phyloP scores from a whole-genome alignment of 1,140 invertebrate genomes.

The Reticulitermes speratus region DNA sequence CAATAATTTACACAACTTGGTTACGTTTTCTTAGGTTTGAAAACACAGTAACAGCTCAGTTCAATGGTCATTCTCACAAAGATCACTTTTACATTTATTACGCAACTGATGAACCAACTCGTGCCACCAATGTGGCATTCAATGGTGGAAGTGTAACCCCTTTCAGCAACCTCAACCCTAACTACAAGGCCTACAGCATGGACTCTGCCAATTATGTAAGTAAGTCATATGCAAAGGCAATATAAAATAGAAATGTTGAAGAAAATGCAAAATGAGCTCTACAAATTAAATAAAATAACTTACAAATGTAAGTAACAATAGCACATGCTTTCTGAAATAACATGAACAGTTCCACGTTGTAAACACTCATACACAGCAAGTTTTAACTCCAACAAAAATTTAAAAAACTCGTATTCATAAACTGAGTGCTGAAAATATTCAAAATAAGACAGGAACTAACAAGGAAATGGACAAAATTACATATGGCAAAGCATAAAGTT shows the following conservation, averaged over 20 bases:
- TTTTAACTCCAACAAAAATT: no score
- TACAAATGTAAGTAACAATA: no score
- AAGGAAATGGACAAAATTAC: no score
- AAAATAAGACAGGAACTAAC: no score
- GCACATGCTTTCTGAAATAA: no score
- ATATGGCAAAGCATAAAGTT: no score
- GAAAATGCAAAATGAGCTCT: not conserved
- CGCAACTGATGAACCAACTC: conserved; percentile 47
- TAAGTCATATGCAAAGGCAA: conserved; percentile 32
- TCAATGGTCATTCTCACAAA: conserved; percentile 78
- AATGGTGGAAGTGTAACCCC: conserved; percentile 73
- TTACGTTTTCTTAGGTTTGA: conserved; percentile 57
- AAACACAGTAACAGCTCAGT: conserved; percentile 70
- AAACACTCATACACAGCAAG: no score
- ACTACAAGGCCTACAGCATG: conserved; percentile 74
- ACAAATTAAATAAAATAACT: not conserved
- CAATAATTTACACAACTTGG: no score
- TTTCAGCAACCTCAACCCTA: conserved; percentile 69
- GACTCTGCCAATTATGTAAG: conserved; percentile 61
- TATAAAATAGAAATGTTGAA: not conserved
- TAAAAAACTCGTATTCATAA: no score
- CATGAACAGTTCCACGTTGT: no score
- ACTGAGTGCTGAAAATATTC: no score
- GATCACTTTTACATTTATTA: conserved; percentile 74
- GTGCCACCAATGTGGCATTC: conserved; percentile 68